phyloP scores from a whole-genome alignment of 2,113 vertebrate genomes.

The Rhadina sibilatrix region DNA sequence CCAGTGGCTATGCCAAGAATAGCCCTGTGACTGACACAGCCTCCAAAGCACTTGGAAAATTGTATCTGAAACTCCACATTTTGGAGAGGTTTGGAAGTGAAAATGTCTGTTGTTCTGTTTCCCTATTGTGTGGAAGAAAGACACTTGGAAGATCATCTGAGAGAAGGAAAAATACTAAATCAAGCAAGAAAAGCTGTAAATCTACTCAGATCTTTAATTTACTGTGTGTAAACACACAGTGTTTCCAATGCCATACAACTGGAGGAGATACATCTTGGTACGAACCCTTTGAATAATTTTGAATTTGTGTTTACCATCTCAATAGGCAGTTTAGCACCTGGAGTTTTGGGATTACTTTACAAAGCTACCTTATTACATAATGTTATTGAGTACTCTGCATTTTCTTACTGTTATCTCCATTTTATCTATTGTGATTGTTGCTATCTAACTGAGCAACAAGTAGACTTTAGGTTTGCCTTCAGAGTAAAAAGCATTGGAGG shows the following conservation, averaged over 20 bases:
- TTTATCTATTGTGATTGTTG: not conserved
- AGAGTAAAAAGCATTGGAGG: not conserved
- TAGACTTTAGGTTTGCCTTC: not conserved
- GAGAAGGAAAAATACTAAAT: not conserved
- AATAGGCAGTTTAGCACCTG: not conserved
- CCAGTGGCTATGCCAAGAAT: slow-evolving; percentile 7
- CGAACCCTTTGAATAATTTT: not conserved
- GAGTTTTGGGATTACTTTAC: not conserved
- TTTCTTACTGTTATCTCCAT: not conserved
- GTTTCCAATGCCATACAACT: not conserved
- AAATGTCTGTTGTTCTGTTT: not conserved
- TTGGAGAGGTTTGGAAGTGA: not conserved
- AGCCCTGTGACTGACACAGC: not conserved
- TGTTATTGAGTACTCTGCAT: not conserved
- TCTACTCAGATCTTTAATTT: not conserved
- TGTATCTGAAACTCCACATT: not conserved
- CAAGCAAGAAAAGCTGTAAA: not conserved
- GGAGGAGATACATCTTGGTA: not conserved
- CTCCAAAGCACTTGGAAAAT: slow-evolving; percentile 2
- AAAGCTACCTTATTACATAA: not conserved
- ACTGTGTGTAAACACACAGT: not conserved
- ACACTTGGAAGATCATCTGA: not conserved
- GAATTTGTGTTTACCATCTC: not conserved
- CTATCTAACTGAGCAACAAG: not conserved
- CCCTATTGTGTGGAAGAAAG: not conserved